Evolutionary conservation across 2,113 vertebrate genomes (phyloP), one percentile per base, ranked within the genome.

Genomic region (Trichechus manatus): DNA sequence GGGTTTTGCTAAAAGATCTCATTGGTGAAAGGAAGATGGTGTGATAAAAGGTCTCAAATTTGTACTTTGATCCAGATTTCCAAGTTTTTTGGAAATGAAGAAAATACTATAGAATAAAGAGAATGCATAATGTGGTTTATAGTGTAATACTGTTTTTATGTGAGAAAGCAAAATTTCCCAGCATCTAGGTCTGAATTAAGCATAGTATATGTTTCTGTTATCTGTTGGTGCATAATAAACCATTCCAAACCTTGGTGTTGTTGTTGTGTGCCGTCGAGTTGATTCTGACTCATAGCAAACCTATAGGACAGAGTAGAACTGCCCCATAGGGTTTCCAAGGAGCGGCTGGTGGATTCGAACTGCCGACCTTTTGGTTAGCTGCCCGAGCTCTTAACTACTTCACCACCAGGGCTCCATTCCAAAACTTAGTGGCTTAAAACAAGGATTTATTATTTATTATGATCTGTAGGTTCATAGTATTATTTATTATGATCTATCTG

Each of bases 111-210:
- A 91, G 80, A 96, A 33, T 10, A 14, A 15, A 23, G 0, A 2
- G 10, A 9, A 85, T 31, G 1, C 0, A 19, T 36, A n/a, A 31
- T 74, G 74, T 85, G 2, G 0, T 15, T 94, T 82, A n/a, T 89
- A 77, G 14, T 59, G 0, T 20, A 75, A 29, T 3, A 64, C 15
- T 75, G 79, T 29, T 39, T 59, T 87, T 56, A 61, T 29, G 70
- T 5, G 39, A 25, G 39, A 20, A 39, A 88, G n/a, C 2, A 91
- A 98, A 93, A 78, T 90, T 79, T 91, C 47, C 63, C 29, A 80
- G 33, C 29, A 50, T 0, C 29, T 31, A 82, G 0, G 14, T 31
- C 25, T 59, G 17, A 96, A 33, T 61, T 84, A 84, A 89, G 42
- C 33, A 56, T 70, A 17, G 79, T 70, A 50, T 0, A 13, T 74